Conservation (phyloP, 1,140 invertebrate species). For the Kradibia gibbosae region DNA sequence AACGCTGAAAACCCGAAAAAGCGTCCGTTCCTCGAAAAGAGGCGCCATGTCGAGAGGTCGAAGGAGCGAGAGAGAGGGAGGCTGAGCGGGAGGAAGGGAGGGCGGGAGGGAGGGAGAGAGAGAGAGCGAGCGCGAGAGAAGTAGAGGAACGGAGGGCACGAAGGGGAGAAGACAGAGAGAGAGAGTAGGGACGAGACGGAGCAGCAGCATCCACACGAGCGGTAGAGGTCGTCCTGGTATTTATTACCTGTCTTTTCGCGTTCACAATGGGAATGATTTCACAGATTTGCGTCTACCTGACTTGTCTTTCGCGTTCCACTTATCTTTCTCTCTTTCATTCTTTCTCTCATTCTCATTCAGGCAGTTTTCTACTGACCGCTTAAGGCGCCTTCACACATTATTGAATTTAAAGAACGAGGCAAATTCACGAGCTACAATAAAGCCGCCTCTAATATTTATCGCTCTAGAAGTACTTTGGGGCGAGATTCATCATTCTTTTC, state of each 20-base stretch:
- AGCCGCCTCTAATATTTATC: conserved; percentile 22
- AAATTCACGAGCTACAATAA: conserved; percentile 8
- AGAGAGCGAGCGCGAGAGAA: background rate
- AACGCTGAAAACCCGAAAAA: conserved; percentile 33
- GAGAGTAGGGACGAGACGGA: background rate
- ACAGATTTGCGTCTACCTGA: conserved; percentile 55
- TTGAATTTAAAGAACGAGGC: conserved; percentile 25
- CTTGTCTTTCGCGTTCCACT: conserved; percentile 45
- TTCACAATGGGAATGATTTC: conserved; percentile 54
- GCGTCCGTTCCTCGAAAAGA: conserved; percentile 29
- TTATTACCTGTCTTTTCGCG: conserved; percentile 53
- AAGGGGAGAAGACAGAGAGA: background rate
- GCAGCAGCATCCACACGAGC: conserved; percentile 19
- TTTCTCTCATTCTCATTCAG: background rate
- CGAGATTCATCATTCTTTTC: background rate
- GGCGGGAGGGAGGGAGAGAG: background rate
- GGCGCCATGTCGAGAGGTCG: conserved; percentile 24
- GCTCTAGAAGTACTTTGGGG: conserved; percentile 7
- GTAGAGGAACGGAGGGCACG: too few species aligned
- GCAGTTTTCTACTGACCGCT: conserved; percentile 7
- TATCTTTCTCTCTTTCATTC: conserved; percentile 12
- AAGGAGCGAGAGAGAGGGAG: background rate
- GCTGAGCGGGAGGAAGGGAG: background rate
- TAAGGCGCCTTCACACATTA: conserved; percentile 21
- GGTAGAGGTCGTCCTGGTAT: conserved; percentile 43